Evolutionary conservation across 1,140 invertebrate genomes (phyloP).

Genomic region (Tetramorium alpestre): DNA sequence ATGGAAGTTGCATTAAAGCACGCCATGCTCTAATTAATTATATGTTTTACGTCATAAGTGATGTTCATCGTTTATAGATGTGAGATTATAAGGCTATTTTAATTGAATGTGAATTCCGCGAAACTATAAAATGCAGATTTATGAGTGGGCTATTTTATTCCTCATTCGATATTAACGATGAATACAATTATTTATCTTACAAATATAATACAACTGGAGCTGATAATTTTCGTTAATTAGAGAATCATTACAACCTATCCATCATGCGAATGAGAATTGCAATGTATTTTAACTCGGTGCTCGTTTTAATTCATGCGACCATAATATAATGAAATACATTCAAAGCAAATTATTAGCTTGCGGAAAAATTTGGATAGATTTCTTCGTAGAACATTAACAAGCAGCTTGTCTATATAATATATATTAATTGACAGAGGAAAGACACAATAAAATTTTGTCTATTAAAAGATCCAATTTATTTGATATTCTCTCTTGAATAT

Average conservation of each 20-base stretch:
- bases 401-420: neutral
- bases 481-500: neutral
- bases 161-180: neutral
- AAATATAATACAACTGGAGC: neutral
- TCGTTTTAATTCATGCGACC: constrained; percentile 4
- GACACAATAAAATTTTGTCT: neutral
- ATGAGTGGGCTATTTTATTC: constrained; percentile 26
- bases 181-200: constrained; percentile 31
- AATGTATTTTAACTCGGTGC: constrained; percentile 4
- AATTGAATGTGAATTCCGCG: constrained; percentile 33
- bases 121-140: constrained; percentile 45
- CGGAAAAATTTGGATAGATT: neutral
- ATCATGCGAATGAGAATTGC: constrained; percentile 15
- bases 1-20: neutral
- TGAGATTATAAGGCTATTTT: constrained; percentile 23
- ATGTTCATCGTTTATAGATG: neutral
- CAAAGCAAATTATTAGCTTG: neutral
- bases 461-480: neutral
- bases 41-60: neutral
- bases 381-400: neutral
- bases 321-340: constrained; percentile 10
- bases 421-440: neutral
- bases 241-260: neutral
- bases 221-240: constrained; percentile 36
- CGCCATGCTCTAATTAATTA: neutral